Base-by-base conservation (phyloP, 2,888 invertebrate genomes). In the Sarcophaga subvicina region DNA sequence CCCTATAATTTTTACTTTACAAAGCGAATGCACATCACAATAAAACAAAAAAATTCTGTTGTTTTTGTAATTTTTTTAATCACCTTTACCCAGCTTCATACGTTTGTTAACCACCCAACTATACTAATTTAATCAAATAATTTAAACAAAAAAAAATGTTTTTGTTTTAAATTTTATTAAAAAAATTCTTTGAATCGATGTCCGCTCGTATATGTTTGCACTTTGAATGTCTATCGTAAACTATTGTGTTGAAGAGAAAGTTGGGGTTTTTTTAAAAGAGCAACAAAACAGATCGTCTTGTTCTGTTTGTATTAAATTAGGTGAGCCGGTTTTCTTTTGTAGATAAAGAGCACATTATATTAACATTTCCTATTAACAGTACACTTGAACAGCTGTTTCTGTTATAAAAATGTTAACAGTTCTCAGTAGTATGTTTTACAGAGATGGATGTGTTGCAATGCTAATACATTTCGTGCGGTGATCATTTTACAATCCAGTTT, bases 241-340 rank as follows among this genome's bases (percentile, higher is more conserved):
- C 87, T 87, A 47, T 78, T 78, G 49, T 5, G 1, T 73, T 17
- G 2, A 66, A 78, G 81, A 84, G 84, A 82, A 87, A 87, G 84
- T 87, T 76, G 73, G 11, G 11, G 3, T 3, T 14, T 49, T 72
- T 63, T 49, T 69, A 75, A 80, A 82, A 78, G 82, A 37, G 37
- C 37, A 37, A 37, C 37, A 80, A 54, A 77, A 37, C 25, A 10
- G 17, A 67, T 60, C 45, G n/a, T 63, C 6, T 75, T 47, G n/a
- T 2, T 66, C 10, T 62, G 75, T 60, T 69, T 72, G 67, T 27
- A 80, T 47, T 66, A 37, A 82, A 76, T 62, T 78, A 45, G 79
- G 83, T 84, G 79, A 84, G 75, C 83, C 73, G 63, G 78, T 83
- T 78, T 67, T 72, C 8, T 5, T 45, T n/a, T 37, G 8, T 37